Conservation (phyloP, 2,113 vertebrate species). For the Puffinus mauretanicus region DNA sequence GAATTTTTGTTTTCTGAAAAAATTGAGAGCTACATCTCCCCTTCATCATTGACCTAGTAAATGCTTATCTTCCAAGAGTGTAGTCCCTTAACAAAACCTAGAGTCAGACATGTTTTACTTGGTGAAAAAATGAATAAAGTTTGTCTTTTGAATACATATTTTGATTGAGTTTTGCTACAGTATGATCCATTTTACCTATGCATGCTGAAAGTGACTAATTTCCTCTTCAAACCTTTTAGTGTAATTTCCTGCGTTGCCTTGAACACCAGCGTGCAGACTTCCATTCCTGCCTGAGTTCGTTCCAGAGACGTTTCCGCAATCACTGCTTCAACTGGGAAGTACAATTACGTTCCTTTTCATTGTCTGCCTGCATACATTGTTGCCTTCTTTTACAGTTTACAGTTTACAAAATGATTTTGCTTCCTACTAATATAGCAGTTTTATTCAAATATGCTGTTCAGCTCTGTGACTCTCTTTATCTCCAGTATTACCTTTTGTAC, state of each 20-base stretch:
- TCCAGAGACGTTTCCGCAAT: not conserved
- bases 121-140: not conserved
- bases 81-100: not conserved
- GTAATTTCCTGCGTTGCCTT: not conserved
- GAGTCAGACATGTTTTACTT: not conserved
- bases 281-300: not conserved
- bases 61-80: not conserved
- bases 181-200: not conserved
- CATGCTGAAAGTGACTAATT: not conserved
- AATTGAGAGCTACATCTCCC: not conserved
- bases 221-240: not conserved
- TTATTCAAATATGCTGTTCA: not conserved
- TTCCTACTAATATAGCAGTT: not conserved
- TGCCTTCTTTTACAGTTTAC: not conserved
- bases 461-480: not conserved
- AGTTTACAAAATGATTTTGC: not conserved
- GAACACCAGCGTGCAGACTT: not conserved
- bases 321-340: not conserved
- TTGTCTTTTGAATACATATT: not conserved
- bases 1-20: not conserved
- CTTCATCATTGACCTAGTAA: not conserved
- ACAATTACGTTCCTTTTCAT: not conserved
- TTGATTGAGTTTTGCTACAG: not conserved
- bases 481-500: not conserved
- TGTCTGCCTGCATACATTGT: not conserved